phyloP scores from a whole-genome alignment of 2,113 vertebrate genomes.

The Ammodytes dubius region DNA sequence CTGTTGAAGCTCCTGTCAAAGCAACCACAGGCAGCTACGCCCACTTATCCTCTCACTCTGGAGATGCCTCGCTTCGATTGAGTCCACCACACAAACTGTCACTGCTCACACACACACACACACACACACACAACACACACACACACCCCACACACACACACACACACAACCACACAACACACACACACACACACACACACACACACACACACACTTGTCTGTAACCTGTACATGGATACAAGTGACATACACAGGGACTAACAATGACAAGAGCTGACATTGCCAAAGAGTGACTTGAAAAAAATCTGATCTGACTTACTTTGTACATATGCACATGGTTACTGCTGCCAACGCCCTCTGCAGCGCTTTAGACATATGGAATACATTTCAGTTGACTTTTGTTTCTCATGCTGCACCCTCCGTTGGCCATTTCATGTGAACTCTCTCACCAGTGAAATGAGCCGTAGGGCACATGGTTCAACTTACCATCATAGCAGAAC shows the following conservation, averaged over 20 bases:
- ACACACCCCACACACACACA: conserved; percentile 17
- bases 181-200: conserved; percentile 20
- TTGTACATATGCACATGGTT: conserved; percentile 16
- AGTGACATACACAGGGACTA: conserved; percentile 39
- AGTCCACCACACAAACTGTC: conserved; percentile 55
- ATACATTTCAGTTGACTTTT: not conserved
- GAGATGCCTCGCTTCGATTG: conserved; percentile 55
- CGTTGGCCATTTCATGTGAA: conserved; percentile 1
- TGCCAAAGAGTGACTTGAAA: conserved; percentile 38
- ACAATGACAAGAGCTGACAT: conserved; percentile 34
- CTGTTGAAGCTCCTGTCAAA: conserved; percentile 58
- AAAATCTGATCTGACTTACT: conserved; percentile 23
- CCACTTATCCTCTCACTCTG: conserved; percentile 58
- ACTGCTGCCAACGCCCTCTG: not conserved
- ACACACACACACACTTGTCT: conserved; percentile 35
- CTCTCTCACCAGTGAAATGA: not conserved
- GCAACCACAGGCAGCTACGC: conserved; percentile 56
- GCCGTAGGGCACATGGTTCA: not conserved
- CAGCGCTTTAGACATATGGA: conserved; percentile 7
- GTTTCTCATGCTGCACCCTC: not conserved
- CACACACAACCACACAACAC: conserved; percentile 32
- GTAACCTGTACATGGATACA: conserved; percentile 12
- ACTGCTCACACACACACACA: conserved; percentile 17
- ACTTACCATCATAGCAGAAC: not conserved
- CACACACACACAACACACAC: conserved; percentile 7